A percentile compares a stretch with the other conserved stretches of the same genome.
phyloP scores from a whole-genome alignment of 2,888 invertebrate genomes.

The Drosophila peninsularis region DNA sequence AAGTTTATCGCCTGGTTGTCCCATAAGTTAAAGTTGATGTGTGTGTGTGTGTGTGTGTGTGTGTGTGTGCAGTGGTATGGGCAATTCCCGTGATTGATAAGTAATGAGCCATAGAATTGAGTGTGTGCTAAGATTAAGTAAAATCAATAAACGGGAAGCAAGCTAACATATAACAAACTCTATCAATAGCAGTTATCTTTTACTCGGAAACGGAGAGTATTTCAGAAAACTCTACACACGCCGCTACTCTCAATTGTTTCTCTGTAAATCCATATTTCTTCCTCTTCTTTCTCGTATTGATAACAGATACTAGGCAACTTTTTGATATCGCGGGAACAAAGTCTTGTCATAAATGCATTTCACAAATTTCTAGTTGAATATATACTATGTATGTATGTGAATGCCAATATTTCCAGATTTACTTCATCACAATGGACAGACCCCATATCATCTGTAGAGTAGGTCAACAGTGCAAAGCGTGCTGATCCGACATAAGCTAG shows the following conservation, averaged over 20 bases:
- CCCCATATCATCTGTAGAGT: not conserved
- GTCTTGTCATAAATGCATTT: conserved; percentile 2
- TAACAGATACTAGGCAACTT: not conserved
- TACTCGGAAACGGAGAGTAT: conserved; percentile 9
- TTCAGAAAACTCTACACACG: conserved; percentile 16
- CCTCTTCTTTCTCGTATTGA: not conserved
- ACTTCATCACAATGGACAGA: not conserved
- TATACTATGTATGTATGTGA: not conserved
- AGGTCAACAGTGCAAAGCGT: not conserved
- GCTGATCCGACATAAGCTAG: too few relatives aligned
- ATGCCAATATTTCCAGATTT: not conserved
- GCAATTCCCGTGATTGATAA: conserved; percentile 30
- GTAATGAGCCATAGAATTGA: conserved; percentile 20
- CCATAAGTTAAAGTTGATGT: not conserved
- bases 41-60: not conserved
- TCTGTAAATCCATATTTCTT: conserved; percentile 3
- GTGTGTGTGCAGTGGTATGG: not conserved
- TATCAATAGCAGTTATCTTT: conserved; percentile 3
- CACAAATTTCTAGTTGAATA: not conserved
- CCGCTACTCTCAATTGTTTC: conserved; percentile 11
- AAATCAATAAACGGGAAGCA: conserved; percentile 10
- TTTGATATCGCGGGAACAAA: not conserved
- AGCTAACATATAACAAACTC: not conserved
- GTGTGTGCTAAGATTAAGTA: conserved; percentile 15
- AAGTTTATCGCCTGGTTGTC: conserved; percentile 20